Percentiles rank a stretch among this genome's conserved stretches.
phyloP scores from a whole-genome alignment of 2,113 vertebrate species.

The Macrotus californicus region DNA sequence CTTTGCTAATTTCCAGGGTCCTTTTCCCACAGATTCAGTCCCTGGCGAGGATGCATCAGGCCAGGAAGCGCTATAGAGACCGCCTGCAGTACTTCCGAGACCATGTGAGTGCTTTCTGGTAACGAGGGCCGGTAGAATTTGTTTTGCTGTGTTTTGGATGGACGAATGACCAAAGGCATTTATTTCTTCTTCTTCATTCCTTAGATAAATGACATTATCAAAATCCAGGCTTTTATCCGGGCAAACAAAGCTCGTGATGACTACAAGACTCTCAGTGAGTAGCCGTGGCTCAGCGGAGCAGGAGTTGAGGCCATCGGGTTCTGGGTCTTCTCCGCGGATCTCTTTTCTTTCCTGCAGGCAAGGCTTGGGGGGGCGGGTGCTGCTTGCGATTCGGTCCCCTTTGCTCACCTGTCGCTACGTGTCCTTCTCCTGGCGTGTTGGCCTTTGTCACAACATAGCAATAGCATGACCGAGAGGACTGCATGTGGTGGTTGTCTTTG shows the following conservation, averaged over 20 bases:
- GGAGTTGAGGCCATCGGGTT: conserved; percentile 30
- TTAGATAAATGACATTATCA: conserved; percentile 93
- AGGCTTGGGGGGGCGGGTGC: conserved; percentile 13
- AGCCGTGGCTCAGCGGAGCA: background rate
- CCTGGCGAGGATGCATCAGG: conserved; percentile 94
- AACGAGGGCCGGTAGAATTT: rapidly evolving
- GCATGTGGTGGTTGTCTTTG: background rate
- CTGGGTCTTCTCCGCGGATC: background rate
- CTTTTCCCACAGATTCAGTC: conserved; percentile 87
- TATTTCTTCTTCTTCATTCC: conserved; percentile 45
- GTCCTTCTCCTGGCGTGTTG: background rate
- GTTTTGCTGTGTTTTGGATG: background rate
- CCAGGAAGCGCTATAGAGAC: conserved; percentile 91
- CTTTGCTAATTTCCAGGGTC: background rate
- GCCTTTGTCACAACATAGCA: background rate
- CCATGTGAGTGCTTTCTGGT: conserved; percentile 82
- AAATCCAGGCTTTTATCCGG: conserved; percentile 98
- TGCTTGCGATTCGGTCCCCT: background rate
- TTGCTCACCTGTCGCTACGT: background rate
- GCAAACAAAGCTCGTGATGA: conserved; percentile 98
- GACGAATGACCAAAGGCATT: background rate
- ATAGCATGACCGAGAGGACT: background rate
- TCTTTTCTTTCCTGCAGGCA: conserved; percentile 44
- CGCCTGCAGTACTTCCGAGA: conserved; percentile 94
- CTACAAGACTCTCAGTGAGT: conserved; percentile 99